These are phyloP conservation scores for Pseudomyrmex flavicornis DNA, from an alignment of 1,140 invertebrate species.

Conservation along the genomic window DNA sequence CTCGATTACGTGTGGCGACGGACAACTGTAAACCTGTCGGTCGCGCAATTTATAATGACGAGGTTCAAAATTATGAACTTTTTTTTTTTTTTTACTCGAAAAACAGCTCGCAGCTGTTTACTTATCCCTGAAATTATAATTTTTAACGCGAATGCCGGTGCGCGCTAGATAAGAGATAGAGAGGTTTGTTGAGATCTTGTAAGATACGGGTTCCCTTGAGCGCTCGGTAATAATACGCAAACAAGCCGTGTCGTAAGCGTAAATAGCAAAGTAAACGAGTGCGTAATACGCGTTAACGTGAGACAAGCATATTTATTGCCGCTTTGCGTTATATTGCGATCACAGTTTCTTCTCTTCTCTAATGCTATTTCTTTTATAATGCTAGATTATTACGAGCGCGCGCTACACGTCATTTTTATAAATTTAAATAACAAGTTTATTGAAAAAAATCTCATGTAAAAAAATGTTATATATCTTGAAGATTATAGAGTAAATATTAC, in stretches of 20 bases:
- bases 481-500: too few relatives aligned
- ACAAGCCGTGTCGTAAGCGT: conserved; percentile 5
- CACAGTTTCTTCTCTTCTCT: too few relatives aligned
- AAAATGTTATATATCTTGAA: too few relatives aligned
- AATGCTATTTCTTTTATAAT: too few relatives aligned
- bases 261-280: conserved; percentile 10
- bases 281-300: background rate
- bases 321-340: background rate
- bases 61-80: background rate
- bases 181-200: conserved; percentile 19
- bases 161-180: background rate
- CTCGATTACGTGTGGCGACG: background rate
- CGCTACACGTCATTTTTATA: too few relatives aligned
- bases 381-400: too few relatives aligned
- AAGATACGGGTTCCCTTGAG: conserved; percentile 23
- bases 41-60: background rate
- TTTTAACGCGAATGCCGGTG: background rate
- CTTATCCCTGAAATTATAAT: background rate
- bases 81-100: background rate
- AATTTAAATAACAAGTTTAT: too few relatives aligned
- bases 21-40: background rate
- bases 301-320: background rate
- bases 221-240: conserved; percentile 31
- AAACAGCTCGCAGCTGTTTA: background rate
- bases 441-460: too few relatives aligned